Percentiles rank a stretch among this genome's conserved stretches.
These are phyloP conservation scores for Hippocampus guttulatus DNA, from an alignment of 2,113 vertebrate genomes.

Conservation along the genomic window DNA sequence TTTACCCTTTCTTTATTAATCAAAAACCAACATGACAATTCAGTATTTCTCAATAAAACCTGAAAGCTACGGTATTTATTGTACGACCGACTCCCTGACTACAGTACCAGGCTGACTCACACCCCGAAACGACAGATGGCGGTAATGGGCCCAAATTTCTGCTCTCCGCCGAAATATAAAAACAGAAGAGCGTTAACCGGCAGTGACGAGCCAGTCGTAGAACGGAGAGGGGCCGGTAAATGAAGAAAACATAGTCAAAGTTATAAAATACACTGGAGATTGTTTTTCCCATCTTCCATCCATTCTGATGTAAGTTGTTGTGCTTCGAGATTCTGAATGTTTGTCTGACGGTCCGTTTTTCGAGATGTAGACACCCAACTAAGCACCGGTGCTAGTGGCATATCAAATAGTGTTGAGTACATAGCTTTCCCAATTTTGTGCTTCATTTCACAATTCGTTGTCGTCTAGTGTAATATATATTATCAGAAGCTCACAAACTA, in stretches of 20 bases:
- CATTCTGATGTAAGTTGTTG: not conserved
- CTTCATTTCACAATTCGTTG: not conserved
- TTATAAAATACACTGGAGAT: not conserved
- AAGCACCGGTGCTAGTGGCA: too few relatives aligned
- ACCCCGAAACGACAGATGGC: not conserved
- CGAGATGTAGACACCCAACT: not conserved
- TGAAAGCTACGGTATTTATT: too few relatives aligned
- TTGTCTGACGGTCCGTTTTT: not conserved
- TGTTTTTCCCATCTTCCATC: not conserved
- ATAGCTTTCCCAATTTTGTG: not conserved
- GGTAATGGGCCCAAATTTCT: not conserved
- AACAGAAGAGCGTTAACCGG: not conserved
- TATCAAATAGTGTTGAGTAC: not conserved
- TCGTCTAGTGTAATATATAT: not conserved
- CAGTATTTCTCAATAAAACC: too few relatives aligned
- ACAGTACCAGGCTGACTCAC: not conserved
- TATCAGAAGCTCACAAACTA: not conserved
- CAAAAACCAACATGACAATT: too few relatives aligned
- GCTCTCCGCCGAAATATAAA: not conserved
- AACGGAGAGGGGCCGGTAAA: not conserved
- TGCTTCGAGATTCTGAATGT: not conserved
- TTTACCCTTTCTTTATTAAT: too few relatives aligned
- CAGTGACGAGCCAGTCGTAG: not conserved
- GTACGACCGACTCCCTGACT: too few relatives aligned
- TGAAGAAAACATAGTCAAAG: not conserved